Base-by-base conservation (phyloP, 2,888 invertebrate genomes). In the Adelognathus sp. region DNA sequence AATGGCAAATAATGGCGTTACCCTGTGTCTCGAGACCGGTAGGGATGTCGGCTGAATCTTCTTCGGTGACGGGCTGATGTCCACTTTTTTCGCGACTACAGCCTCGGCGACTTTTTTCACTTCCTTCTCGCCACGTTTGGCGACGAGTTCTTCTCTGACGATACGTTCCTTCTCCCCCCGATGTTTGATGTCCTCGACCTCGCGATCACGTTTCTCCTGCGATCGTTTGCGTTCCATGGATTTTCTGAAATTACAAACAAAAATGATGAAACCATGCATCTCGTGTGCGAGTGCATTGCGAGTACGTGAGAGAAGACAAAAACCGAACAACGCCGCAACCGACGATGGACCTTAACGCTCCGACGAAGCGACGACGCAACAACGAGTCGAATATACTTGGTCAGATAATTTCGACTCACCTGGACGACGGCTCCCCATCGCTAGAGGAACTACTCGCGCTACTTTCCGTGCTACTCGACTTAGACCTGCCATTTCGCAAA, bases 381-480 rank as follows among this genome's bases (percentile, higher is more conserved):
- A 71, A 60, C 31, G 36, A 63, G 16, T 21, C 58, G 14, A 44
- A 41, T 46, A 60, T 11, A 44, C 50, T n/a, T n/a, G 18, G 39
- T 31, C 29, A 69, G 6, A 11, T 1, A 3, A 73, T 76, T 69
- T 71, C 46, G 70, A 87, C 87, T 88, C 82, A 91, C 91, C 89
- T 90, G 54, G 83, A 75, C 67, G 87, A 81, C 67, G 87, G 87
- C 72, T 90, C 91, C 77, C 89, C 91, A 81, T 90, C 90, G 82
- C 89, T 90, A 80, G 90, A 89, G 77, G 90, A 89, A 86, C 88
- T 89, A 85, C 90, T 90, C 69, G 90, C 90, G 82, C 90, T 91
- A 85, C 91, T 90, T 82, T 90, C 89, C 79, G 90, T 88, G 85
- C 90, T 90, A 85, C 89, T 91, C 36, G 91, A 91, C 76, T 91